Base-by-base conservation (phyloP, 2,797 vertebrate species). In the Fistularia tabacaria region DNA sequence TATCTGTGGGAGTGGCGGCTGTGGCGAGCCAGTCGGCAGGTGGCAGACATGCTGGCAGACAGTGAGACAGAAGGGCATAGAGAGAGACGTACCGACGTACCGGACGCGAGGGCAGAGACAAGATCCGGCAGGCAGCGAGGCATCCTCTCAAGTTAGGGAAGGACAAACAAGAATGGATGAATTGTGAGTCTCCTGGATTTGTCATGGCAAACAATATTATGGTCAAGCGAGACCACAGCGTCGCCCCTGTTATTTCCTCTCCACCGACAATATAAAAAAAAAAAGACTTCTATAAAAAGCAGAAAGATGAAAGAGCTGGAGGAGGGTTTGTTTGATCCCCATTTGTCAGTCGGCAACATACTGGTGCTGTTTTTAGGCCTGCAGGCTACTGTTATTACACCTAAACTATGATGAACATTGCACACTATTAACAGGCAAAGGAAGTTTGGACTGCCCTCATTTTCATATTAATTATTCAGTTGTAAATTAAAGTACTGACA, bases 191-290 rank as follows among this genome's bases (percentile, higher is more conserved):
- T 25, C 25, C 25, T 25, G 25, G 25, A 25, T 25, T 79, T 77
- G 64, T 66, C 66, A 79, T 75, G 61, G 51, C 47, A 68, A 66
- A 78, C 47, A 49, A 37, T 44, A 39, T 8, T 41, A 41, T 44
- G 14, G 39, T 76, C 55, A 54, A 65, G 49, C 43, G 59, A 56
- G 61, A 57, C 39, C 55, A 70, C 54, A 51, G 46, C 44, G 9
- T 60, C 25, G 49, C 68, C 60, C 61, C 78, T 59, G 64, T 69
- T 78, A 74, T 67, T 76, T 64, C 58, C 36, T 54, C 54, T 60
- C 55, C 61, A n/a, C 52, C 2, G 25, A 58, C 46, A 15, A 15
- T 56, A 42, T 62, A 65, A 68, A 53, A 11, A 10, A 66, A 59
- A 67, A 3, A 3, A 50, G 56, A 39, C 48, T 36, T 50, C 61